Evolutionary conservation across 2,797 vertebrate genomes (phyloP), one percentile per base, ranked within the genome.

Genomic region (Rhadinocentrus ornatus): DNA sequence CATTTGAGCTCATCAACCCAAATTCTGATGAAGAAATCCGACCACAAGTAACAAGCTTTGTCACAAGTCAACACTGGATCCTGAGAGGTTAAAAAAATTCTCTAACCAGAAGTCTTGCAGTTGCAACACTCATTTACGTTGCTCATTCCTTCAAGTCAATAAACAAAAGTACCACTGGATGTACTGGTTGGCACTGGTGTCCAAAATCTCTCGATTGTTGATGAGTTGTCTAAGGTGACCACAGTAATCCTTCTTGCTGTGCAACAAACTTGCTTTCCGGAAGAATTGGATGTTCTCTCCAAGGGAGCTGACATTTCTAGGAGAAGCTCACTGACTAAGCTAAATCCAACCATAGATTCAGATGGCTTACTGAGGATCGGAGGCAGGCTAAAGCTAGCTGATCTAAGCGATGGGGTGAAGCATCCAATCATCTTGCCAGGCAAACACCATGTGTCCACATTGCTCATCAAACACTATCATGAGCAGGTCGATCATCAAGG

Each of bases 21-120:
- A 32, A 58, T 0, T 3, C 32, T 24, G 56, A 58, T 35, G 56
- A n/a, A 35, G 32, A 37, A 34, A 0, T 58, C 34, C 12, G n/a
- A 37, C 0, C 20, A 57, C 50, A 53, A 26, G 24, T 53, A 26
- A 53, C 4, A 53, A 53, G 11, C 24, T 34, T 1, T 34, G 32
- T 34, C 8, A 34, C 32, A 34, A 34, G 32, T 34, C 32, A 34
- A 34, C 5, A 13, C 12, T 53, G 4, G 50, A 26, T 27, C 24
- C 22, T 53, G 24, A 53, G 50, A 53, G 50, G 24, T 53, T 26
- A 4, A 53, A 24, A 15, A 26, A 53, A 26, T 53, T 53, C 50
- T 53, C 50, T 26, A 24, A 10, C 50, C 26, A 24, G 50, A 27
- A 53, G 12, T 27, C 50, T 0, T 6, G 50, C 22, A 53, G 24